Evolutionary conservation across 2,797 vertebrate species (phyloP).

Genomic region (Pipistrellus kuhlii): DNA sequence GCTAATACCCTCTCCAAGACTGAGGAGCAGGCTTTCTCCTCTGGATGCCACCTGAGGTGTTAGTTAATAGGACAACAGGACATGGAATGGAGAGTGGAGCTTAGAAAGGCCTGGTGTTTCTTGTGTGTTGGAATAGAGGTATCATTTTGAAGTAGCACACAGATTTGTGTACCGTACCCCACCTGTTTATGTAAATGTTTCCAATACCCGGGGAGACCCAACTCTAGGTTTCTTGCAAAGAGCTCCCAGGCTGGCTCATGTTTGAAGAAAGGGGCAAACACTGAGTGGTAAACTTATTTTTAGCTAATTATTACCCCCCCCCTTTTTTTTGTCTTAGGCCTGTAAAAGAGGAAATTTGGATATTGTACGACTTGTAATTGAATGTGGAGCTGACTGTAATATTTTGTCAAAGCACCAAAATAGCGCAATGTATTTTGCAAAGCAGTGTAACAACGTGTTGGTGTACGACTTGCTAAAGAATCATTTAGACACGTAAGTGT

Average conservation of each 20-base stretch:
- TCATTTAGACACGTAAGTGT: constrained; percentile 94
- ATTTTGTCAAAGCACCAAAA: constrained; percentile 96
- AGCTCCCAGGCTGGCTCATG: not conserved
- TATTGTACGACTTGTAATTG: constrained; percentile 96
- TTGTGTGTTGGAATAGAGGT: not conserved
- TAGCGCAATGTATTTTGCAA: constrained; percentile 94
- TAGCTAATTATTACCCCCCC: not conserved
- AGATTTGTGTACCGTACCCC: not conserved
- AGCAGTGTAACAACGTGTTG: constrained; percentile 93
- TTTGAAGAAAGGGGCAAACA: not conserved
- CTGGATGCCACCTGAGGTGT: too few species aligned
- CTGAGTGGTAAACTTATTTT: not conserved
- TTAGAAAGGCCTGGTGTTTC: not conserved
- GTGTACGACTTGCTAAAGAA: constrained; percentile 95
- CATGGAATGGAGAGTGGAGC: not conserved
- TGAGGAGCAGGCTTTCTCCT: too few species aligned
- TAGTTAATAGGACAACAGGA: not conserved
- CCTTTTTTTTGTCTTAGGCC: constrained; percentile 87
- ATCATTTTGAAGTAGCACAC: not conserved
- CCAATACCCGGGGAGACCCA: not conserved
- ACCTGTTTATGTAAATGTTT: not conserved
- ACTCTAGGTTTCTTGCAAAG: not conserved
- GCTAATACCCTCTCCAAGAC: not conserved
- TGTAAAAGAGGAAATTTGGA: constrained; percentile 97
- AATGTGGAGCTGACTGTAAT: constrained; percentile 96